Evolutionary conservation across 2,888 invertebrate genomes (phyloP).

Genomic region (Pseudoips prasinana): DNA sequence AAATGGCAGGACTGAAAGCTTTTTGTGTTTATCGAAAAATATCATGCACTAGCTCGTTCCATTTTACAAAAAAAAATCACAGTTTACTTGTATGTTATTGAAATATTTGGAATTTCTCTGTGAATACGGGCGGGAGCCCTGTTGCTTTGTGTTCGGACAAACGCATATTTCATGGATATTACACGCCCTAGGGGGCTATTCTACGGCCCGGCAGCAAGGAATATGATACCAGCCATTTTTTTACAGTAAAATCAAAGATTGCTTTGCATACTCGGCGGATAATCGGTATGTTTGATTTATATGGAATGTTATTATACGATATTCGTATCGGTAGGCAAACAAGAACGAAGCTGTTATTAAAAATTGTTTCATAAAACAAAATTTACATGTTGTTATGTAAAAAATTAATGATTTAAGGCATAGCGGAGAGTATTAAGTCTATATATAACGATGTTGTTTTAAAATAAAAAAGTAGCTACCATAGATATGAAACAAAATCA

Average conservation of each 20-base stretch:
- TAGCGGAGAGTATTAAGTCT: too few species aligned
- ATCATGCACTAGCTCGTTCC: constrained; percentile 15
- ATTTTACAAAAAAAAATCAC: constrained; percentile 42
- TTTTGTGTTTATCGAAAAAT: constrained; percentile 23
- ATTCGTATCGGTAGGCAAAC: too few species aligned
- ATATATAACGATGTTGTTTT: too few species aligned
- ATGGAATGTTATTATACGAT: background rate
- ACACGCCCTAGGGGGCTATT: constrained; percentile 41
- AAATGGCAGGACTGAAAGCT: too few species aligned
- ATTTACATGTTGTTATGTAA: too few species aligned
- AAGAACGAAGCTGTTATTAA: too few species aligned
- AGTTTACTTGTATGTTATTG: constrained; percentile 47
- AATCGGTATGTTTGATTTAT: constrained; percentile 4
- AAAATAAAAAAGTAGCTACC: too few species aligned
- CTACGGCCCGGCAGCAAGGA: constrained; percentile 26
- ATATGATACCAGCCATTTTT: constrained; percentile 30
- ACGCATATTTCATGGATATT: constrained; percentile 58
- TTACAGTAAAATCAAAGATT: constrained; percentile 20
- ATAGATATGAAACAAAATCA: too few species aligned
- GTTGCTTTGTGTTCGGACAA: constrained; percentile 55
- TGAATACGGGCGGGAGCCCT: constrained; percentile 37
- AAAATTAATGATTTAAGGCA: too few species aligned
- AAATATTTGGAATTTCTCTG: constrained; percentile 57
- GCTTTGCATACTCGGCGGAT: constrained; percentile 1
- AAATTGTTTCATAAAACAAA: too few species aligned